Evolutionary conservation across 2,113 vertebrate genomes (phyloP).

Genomic region (Dicrurus megarhynchus): DNA sequence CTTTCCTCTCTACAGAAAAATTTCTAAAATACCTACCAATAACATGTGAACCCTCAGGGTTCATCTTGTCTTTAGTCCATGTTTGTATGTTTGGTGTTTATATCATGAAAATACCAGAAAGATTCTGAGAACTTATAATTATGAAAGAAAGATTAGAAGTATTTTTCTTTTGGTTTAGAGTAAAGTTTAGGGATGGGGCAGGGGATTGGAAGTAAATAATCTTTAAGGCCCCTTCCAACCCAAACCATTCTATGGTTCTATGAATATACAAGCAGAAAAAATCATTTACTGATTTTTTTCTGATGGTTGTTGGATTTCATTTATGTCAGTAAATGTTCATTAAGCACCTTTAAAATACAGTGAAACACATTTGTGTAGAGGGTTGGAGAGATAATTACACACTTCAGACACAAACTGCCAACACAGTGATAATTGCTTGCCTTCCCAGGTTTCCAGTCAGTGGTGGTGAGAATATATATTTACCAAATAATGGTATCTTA

Average conservation of each 20-base stretch:
- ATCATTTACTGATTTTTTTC: not conserved
- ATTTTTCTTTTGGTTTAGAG: not conserved
- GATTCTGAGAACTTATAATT: not conserved
- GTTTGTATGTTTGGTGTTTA: not conserved
- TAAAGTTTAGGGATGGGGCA: not conserved
- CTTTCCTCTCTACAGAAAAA: not conserved
- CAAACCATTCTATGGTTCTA: not conserved
- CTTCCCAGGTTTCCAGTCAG: not conserved
- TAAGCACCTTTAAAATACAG: not conserved
- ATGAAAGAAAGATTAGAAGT: not conserved
- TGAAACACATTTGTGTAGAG: not conserved
- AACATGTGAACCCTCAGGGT: not conserved
- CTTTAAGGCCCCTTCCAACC: not conserved
- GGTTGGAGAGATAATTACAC: slow-evolving; percentile 34
- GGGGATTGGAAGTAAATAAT: not conserved
- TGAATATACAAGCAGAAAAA: not conserved
- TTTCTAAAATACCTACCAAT: not conserved
- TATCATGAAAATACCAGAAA: not conserved
- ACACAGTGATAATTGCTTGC: slow-evolving; percentile 28
- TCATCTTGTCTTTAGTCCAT: not conserved
- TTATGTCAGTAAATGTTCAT: not conserved
- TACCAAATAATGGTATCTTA: not conserved
- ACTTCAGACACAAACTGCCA: slow-evolving; percentile 19
- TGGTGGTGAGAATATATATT: not conserved
- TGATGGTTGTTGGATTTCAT: not conserved